Evolutionary conservation across 2,888 invertebrate species (phyloP), one percentile per base, ranked within the genome.

Genomic region (Blera fallax): DNA sequence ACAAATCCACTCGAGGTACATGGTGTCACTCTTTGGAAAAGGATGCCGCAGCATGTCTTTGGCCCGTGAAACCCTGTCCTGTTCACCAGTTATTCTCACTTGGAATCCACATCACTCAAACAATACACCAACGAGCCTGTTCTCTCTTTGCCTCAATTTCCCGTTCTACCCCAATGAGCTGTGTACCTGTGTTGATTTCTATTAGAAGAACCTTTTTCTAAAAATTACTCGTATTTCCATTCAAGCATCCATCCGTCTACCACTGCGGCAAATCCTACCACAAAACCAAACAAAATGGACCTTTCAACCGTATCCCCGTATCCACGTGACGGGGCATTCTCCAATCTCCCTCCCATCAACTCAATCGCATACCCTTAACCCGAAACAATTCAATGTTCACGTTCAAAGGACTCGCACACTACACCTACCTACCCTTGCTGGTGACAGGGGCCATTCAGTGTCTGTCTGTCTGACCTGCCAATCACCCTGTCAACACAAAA

Each of bases 401-500:
- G 24, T 48, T 58, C 40, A 64, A 79, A 56, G 58, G 65, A 32
- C 40, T 69, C 10, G 54, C 21, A 45, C 34, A 18, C 27, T n/a
- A 21, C 27, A 5, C 11, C 27, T n/a, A n/a, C 24, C 34, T 67
- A n/a, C n/a, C n/a, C n/a, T n/a, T 60, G 50, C 37, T 34, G 40
- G 24, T 58, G 78, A 83, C 78, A 78, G 21, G 24, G 29, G 8
- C 60, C 45, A 74, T 69, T 67, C 32, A 77, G 72, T 77, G 45
- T 67, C 54, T 76, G 62, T 69, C 62, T 67, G 77, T 77, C 83
- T 78, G 78, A 77, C 40, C 72, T 78, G 83, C 62, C 83, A 83
- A 73, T 83, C 79, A 50, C 62, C 37, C 56, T 74, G 69, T 84
- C 79, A 79, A 74, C 73, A 84, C 48, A 78, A 37, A 40, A 58